Base-by-base conservation (phyloP, 2,113 vertebrate genomes). In the Zosterops borbonicus region DNA sequence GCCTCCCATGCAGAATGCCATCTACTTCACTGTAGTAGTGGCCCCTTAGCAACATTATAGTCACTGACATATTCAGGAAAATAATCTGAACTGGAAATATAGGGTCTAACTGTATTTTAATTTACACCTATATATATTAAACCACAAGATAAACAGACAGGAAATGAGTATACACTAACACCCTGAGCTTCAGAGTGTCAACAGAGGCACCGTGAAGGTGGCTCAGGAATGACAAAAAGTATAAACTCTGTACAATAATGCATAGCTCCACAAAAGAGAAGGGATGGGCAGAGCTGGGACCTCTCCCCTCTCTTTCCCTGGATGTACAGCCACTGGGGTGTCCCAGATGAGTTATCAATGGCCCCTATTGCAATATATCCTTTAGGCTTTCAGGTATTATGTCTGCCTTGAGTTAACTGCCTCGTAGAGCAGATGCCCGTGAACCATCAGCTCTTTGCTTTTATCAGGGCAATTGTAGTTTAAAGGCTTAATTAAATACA, bases 401-500 rank as follows among this genome's bases (percentile, higher is more conserved):
- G 5, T 50, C 24, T 90, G 35, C 35, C 58, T 85, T 41, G 49
- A 73, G 49, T 63, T 64, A 76, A 89, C 11, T 65, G 65, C 12
- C 19, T 77, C 10, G 7, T 52, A 70, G 41, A 91, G 50, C 55
- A 86, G 55, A 62, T 56, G 67, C 31, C 64, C 83, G 9, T 70
- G 68, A 77, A 83, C n/a, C 37, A 74, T 63, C 79, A 86, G 44
- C 28, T 80, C 79, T 60, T 81, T 75, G 39, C 35, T 95, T 93
- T 83, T 83, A 86, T 74, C 60, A 83, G 27, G 39, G 33, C 41
- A 90, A 50, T 7, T 47, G 15, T n/a, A 67, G 59, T 80, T 88
- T 60, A 56, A 94, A 88, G 52, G 56, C 52, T 83, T 92, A 85
- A 95, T 89, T 90, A 95, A 96, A 85, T 39, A 90, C 47, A 49